These are phyloP conservation scores for Leptinotarsa tumamoca DNA, from an alignment of 2,888 invertebrate genomes.

Conservation along the genomic window DNA sequence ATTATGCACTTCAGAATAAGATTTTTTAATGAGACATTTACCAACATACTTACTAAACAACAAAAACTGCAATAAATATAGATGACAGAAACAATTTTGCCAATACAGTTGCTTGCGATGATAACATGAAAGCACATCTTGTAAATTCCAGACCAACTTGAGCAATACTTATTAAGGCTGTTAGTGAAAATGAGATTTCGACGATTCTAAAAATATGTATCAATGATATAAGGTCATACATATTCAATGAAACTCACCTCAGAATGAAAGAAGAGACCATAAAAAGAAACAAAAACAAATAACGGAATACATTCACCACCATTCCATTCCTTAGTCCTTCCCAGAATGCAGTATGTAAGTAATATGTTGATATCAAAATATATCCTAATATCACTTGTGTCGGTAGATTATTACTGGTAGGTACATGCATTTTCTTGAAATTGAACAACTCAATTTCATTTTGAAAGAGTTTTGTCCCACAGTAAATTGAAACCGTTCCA, in stretches of 20 bases:
- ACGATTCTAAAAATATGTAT: conserved; percentile 45
- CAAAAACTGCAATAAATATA: conserved; percentile 41
- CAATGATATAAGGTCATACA: conserved; percentile 9
- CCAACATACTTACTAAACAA: conserved; percentile 45
- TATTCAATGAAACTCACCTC: conserved; percentile 43
- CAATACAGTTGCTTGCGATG: conserved; percentile 36
- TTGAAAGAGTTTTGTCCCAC: conserved; percentile 55
- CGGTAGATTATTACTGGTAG: conserved; percentile 41
- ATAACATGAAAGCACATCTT: conserved; percentile 42
- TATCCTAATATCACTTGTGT: conserved; percentile 57
- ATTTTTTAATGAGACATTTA: neutral
- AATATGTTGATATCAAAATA: conserved; percentile 58
- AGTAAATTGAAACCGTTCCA: conserved; percentile 56
- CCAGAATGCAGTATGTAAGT: conserved; percentile 58
- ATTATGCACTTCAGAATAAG: too few species aligned
- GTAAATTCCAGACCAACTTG: conserved; percentile 47
- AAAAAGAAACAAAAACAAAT: conserved; percentile 53
- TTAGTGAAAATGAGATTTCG: conserved; percentile 48
- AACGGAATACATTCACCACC: conserved; percentile 49
- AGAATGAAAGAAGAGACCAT: conserved; percentile 49
- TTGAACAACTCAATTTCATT: conserved; percentile 56
- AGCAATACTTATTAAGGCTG: conserved; percentile 45
- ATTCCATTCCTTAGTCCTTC: conserved; percentile 54
- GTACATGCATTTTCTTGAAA: conserved; percentile 48
- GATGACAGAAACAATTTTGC: conserved; percentile 32